phyloP scores from a whole-genome alignment of 2,888 invertebrate genomes.

The Cosmopolites sordidus region DNA sequence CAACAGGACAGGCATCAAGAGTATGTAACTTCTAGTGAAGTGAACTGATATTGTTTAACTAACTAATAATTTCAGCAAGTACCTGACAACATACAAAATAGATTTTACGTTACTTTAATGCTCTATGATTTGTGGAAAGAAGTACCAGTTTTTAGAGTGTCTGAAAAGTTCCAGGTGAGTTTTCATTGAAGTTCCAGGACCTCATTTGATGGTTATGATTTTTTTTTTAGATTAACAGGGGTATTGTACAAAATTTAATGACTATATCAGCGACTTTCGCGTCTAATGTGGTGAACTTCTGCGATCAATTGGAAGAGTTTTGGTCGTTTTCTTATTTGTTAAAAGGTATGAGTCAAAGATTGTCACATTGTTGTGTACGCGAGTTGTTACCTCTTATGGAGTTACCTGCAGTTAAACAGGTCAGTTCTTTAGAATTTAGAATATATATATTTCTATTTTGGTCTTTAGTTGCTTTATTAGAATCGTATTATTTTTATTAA shows the following conservation, averaged over 20 bases:
- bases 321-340: constrained; percentile 81
- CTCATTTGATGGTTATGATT: constrained; percentile 1
- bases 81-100: constrained; percentile 59
- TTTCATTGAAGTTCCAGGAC: neutral
- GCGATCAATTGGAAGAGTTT: constrained; percentile 72
- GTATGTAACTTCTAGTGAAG: constrained; percentile 4
- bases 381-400: constrained; percentile 82
- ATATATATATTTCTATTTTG: neutral
- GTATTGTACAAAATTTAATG: constrained; percentile 74
- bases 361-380: constrained; percentile 76
- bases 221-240: constrained; percentile 58
- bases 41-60: neutral
- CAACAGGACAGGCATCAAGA: constrained; percentile 51
- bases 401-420: constrained; percentile 82
- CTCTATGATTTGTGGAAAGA: constrained; percentile 74
- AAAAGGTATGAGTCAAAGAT: constrained; percentile 64
- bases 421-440: no score
- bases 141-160: constrained; percentile 60
- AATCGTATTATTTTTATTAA: no score
- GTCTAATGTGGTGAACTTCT: constrained; percentile 72
- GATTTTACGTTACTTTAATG: constrained; percentile 85
- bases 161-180: constrained; percentile 59
- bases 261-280: constrained; percentile 68
- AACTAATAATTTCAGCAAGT: constrained; percentile 51
- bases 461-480: no score